Conservation (phyloP, 2,888 invertebrate species). For the Limnephilus lunatus region DNA sequence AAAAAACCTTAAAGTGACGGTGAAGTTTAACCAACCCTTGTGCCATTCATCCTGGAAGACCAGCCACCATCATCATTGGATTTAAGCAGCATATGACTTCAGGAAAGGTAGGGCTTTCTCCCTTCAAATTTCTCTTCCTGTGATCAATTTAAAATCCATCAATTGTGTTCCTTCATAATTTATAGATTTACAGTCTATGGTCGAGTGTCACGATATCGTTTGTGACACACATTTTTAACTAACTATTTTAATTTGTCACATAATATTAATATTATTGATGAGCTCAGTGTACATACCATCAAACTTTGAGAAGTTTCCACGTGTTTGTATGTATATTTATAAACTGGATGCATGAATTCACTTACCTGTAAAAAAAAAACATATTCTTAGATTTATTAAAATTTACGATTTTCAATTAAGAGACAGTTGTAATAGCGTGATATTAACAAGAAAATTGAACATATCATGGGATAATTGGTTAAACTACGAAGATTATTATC, state of each 20-base stretch:
- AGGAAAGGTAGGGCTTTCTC: too few species aligned
- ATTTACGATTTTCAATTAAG: neutral
- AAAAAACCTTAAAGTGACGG: too few species aligned
- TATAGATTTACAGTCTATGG: too few species aligned
- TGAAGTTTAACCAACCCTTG: too few species aligned
- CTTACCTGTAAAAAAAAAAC: constrained; percentile 40
- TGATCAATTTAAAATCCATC: too few species aligned
- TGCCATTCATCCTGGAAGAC: too few species aligned
- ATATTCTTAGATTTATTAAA: neutral
- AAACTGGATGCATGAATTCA: constrained; percentile 26
- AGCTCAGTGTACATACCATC: constrained; percentile 19
- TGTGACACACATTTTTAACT: too few species aligned
- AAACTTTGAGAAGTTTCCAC: neutral
- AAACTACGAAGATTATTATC: neutral
- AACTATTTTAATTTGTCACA: neutral
- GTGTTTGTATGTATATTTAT: neutral
- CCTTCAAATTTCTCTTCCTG: too few species aligned
- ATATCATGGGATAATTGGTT: neutral
- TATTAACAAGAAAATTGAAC: neutral
- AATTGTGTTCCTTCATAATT: too few species aligned
- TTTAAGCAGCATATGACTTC: too few species aligned
- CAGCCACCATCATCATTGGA: too few species aligned
- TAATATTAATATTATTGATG: neutral
- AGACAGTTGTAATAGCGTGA: neutral
- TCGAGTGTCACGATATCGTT: too few species aligned